A percentile compares a stretch with the other conserved stretches of the same genome.
Conservation (phyloP, 1,140 invertebrate genomes). For the Drosophila lacertosa region DNA sequence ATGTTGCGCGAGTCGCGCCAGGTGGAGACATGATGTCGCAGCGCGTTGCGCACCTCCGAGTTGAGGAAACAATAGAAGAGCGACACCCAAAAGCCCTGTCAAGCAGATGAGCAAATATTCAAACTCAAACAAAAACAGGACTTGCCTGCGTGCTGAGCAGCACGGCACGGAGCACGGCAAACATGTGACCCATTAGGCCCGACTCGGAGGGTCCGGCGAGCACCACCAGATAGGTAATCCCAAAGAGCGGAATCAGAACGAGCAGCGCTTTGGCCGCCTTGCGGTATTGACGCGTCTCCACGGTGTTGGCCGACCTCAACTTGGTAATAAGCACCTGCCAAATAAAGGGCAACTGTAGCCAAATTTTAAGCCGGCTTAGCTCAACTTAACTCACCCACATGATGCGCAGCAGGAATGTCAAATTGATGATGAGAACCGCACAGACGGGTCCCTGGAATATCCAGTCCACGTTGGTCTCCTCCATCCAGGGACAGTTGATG, state of each 20-base stretch:
- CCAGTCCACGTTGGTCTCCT: slow-evolving; percentile 90
- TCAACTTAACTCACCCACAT: slow-evolving; percentile 97
- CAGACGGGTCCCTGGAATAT: slow-evolving; percentile 91
- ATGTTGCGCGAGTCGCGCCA: slow-evolving; percentile 90
- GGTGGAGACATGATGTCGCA: slow-evolving; percentile 91
- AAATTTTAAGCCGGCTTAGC: not conserved
- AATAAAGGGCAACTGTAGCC: not conserved
- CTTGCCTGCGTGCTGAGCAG: slow-evolving; percentile 90
- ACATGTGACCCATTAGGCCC: slow-evolving; percentile 86
- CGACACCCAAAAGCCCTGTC: slow-evolving; percentile 91
- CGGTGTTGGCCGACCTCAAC: slow-evolving; percentile 92
- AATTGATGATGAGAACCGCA: slow-evolving; percentile 91
- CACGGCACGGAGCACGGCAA: slow-evolving; percentile 88
- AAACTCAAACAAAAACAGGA: slow-evolving; percentile 6
- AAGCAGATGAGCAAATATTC: slow-evolving; percentile 34
- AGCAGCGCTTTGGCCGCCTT: slow-evolving; percentile 95
- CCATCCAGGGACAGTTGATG: slow-evolving; percentile 89
- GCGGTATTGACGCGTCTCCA: slow-evolving; percentile 94
- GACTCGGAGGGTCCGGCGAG: slow-evolving; percentile 90
- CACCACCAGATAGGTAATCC: slow-evolving; percentile 93
- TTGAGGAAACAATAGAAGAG: slow-evolving; percentile 97
- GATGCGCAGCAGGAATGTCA: slow-evolving; percentile 94
- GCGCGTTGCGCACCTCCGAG: slow-evolving; percentile 94
- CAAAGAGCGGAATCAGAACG: slow-evolving; percentile 93
- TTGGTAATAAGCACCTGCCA: slow-evolving; percentile 94